phyloP scores from a whole-genome alignment of 1,140 invertebrate species.

The Atta cephalotes region DNA sequence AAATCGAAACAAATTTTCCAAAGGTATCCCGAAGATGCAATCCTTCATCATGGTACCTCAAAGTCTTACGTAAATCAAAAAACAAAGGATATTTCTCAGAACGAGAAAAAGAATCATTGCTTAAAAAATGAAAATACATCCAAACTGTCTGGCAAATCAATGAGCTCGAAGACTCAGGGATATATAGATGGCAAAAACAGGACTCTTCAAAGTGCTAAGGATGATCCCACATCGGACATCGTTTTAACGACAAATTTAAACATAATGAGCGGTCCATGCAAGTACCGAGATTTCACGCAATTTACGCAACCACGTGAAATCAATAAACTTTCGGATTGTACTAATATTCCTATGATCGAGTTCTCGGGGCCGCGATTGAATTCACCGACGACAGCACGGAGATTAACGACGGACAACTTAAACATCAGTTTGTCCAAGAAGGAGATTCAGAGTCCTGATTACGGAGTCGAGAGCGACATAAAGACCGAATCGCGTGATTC shows the following conservation, averaged over 20 bases:
- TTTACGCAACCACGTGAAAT: constrained; percentile 68
- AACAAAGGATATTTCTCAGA: constrained; percentile 10
- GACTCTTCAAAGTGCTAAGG: constrained; percentile 59
- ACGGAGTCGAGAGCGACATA: constrained; percentile 77
- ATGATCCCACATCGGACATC: constrained; percentile 47
- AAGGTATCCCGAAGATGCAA: constrained; percentile 2
- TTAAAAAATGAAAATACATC: constrained; percentile 12
- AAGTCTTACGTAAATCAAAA: constrained; percentile 14
- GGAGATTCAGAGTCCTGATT: constrained; percentile 80
- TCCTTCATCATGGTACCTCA: neutral
- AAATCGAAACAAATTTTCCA: constrained; percentile 37
- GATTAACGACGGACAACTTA: constrained; percentile 64
- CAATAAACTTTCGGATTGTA: constrained; percentile 54
- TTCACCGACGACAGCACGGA: constrained; percentile 79
- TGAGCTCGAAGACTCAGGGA: constrained; percentile 24
- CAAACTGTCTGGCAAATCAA: constrained; percentile 33
- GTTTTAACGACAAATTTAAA: constrained; percentile 64
- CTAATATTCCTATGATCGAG: constrained; percentile 80
- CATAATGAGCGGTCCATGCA: constrained; percentile 65
- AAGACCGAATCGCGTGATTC: constrained; percentile 80
- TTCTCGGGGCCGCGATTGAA: constrained; percentile 76
- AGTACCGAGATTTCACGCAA: constrained; percentile 76
- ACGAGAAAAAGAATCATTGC: constrained; percentile 34
- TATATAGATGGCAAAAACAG: constrained; percentile 16
- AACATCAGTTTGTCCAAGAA: constrained; percentile 75